Evolutionary conservation across 2,113 vertebrate species (phyloP).

Genomic region (Stegostoma tigrinum): DNA sequence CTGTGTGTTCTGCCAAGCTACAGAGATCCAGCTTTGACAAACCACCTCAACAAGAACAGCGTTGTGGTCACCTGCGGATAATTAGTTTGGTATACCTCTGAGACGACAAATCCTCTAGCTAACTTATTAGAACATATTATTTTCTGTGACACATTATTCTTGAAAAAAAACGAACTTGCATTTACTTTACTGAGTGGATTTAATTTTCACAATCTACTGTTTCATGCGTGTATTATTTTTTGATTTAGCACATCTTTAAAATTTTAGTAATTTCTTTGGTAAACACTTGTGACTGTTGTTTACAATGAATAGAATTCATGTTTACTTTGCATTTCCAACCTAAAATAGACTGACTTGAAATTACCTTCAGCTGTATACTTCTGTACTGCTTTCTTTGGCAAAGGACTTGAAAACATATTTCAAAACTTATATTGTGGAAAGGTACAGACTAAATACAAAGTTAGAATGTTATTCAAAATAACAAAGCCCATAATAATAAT

Average conservation of each 20-base stretch:
- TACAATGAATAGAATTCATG: conserved; percentile 94
- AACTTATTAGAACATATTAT: conserved; percentile 22
- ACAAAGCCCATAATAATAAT: conserved; percentile 65
- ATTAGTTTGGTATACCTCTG: not conserved
- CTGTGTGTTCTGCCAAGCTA: conserved; percentile 45
- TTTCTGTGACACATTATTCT: conserved; percentile 2
- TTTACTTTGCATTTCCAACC: conserved; percentile 89
- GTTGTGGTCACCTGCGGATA: conserved; percentile 4
- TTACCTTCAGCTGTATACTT: conserved; percentile 83
- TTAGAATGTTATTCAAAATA: conserved; percentile 77
- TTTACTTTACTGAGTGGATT: conserved; percentile 65
- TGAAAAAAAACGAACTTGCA: not conserved
- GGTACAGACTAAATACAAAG: conserved; percentile 77
- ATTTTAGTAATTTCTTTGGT: conserved; percentile 96
- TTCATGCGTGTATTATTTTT: conserved; percentile 76
- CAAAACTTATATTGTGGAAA: conserved; percentile 78
- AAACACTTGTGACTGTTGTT: conserved; percentile 95
- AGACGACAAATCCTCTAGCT: not conserved
- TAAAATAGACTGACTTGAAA: conserved; percentile 76
- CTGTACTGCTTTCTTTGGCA: conserved; percentile 76
- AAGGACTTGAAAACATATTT: conserved; percentile 74
- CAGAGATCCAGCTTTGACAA: conserved; percentile 37
- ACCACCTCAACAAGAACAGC: conserved; percentile 15
- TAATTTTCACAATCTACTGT: conserved; percentile 86
- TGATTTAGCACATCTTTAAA: conserved; percentile 85